Evolutionary conservation across 2,888 invertebrate species (phyloP).

Genomic region (Trachelus stipa): DNA sequence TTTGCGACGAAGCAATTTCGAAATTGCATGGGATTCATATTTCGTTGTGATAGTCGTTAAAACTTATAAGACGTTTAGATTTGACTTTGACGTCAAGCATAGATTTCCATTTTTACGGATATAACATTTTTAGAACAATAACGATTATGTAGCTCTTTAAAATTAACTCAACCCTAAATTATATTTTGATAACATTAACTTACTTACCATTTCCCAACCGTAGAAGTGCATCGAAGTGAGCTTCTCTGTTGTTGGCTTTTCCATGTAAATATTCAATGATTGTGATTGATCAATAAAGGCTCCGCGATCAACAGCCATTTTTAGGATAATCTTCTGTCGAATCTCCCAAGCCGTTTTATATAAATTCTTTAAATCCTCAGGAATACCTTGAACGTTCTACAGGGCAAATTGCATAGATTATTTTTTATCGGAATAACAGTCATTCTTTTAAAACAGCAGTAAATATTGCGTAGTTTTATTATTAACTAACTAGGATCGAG

Average conservation of each 20-base stretch:
- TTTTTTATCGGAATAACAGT: background rate
- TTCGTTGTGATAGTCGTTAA: no score
- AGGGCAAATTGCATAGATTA: conserved; percentile 17
- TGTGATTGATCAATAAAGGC: conserved; percentile 76
- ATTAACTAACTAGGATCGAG: conserved; percentile 66
- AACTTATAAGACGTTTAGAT: no score
- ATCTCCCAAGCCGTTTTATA: conserved; percentile 74
- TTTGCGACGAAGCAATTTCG: no score
- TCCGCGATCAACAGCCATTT: conserved; percentile 75
- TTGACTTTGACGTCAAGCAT: background rate
- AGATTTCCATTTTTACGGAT: background rate
- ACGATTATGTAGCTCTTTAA: no score
- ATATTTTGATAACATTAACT: no score
- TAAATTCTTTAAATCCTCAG: conserved; percentile 68
- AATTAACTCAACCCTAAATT: no score
- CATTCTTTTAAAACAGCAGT: no score
- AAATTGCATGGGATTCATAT: no score
- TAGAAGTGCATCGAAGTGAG: conserved; percentile 76
- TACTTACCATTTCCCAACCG: conserved; percentile 70
- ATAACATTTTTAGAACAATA: no score
- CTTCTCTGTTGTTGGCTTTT: conserved; percentile 72
- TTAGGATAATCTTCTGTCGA: conserved; percentile 70
- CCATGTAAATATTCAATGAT: conserved; percentile 74
- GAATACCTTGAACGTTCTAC: conserved; percentile 66
- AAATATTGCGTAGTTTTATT: no score